Evolutionary conservation across 1,140 invertebrate species (phyloP), one percentile per base, ranked within the genome.

Genomic region (Brachionus plicatilis): DNA sequence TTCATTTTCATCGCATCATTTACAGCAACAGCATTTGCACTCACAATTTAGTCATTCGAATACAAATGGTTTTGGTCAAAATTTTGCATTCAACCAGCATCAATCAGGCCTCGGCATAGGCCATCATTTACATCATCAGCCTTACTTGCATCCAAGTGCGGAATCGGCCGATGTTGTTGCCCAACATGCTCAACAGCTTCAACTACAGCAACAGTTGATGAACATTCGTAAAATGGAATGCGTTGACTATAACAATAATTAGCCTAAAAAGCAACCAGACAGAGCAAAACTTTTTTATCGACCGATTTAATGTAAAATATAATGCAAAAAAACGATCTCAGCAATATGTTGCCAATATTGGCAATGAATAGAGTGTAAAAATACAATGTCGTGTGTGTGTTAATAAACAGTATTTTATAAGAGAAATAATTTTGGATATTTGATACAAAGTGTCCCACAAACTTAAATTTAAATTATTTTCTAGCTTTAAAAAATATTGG

Each of bases 171-270:
- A 24, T 45, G 70, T 75, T 9, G 66, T 41, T n/a, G 72, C 72
- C 12, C 43, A 50, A 12, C 43, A 47, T 68, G 79, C 79, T 17
- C 79, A 82, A 27, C 75, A 78, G 56, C 60, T 82, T 43, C 79
- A 82, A 82, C 20, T 82, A 65, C 79, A 68, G 41, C 79, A 82
- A n/a, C 79, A 82, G 14, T 68, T 82, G 43, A 65, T 82, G 33
- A 45, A 68, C n/a, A 82, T 82, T 17, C 37, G 65, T 9, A 82
- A 82, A 65, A 82, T 82, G 79, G 79, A 82, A 68, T 82, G 79
- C 27, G 79, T 82, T 41, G 79, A 82, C 37, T 82, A 72, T 24
- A 72, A 72, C 17, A 72, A 72, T 41, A 72, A 72, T 72, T 72
- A 72, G 37, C 33, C 41, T 43, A 72, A 72, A 17, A 43, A 3